phyloP scores from a whole-genome alignment of 1,140 invertebrate species.

The Polypedilum vanderplanki region DNA sequence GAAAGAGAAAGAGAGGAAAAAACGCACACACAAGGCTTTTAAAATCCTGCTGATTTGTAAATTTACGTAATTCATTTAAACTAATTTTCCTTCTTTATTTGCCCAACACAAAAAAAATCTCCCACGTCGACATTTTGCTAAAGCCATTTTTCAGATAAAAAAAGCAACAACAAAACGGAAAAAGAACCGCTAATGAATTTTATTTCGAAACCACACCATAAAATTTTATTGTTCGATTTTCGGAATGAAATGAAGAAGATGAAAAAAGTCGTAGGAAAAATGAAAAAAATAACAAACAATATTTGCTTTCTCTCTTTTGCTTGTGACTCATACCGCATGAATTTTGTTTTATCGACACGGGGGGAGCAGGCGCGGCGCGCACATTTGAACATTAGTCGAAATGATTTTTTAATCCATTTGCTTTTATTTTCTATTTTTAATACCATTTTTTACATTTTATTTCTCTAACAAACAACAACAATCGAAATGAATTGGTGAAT shows the following conservation, averaged over 20 bases:
- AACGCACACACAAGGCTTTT: background rate
- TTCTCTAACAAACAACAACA: background rate
- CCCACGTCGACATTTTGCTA: background rate
- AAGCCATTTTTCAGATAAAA: constrained; percentile 19
- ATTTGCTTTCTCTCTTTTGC: background rate
- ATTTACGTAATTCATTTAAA: background rate
- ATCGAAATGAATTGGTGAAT: too few species aligned
- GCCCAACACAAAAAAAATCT: background rate
- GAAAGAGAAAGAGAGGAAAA: background rate
- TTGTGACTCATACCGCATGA: too few species aligned
- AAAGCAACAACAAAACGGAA: background rate
- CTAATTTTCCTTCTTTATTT: background rate
- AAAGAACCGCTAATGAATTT: constrained; percentile 25
- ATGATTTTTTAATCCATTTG: constrained; percentile 19
- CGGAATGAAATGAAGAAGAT: background rate
- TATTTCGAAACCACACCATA: constrained; percentile 21
- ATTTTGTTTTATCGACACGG: too few species aligned
- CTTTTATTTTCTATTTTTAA: background rate
- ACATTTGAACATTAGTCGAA: background rate
- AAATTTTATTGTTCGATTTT: constrained; percentile 26
- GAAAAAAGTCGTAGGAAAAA: background rate
- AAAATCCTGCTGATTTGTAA: constrained; percentile 12
- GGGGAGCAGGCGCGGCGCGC: background rate
- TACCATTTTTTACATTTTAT: background rate
- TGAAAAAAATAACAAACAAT: background rate